Percentiles rank a stretch among this genome's conserved stretches.
Conservation (phyloP, 2,113 vertebrate genomes). For the Cyanocitta stelleri region DNA sequence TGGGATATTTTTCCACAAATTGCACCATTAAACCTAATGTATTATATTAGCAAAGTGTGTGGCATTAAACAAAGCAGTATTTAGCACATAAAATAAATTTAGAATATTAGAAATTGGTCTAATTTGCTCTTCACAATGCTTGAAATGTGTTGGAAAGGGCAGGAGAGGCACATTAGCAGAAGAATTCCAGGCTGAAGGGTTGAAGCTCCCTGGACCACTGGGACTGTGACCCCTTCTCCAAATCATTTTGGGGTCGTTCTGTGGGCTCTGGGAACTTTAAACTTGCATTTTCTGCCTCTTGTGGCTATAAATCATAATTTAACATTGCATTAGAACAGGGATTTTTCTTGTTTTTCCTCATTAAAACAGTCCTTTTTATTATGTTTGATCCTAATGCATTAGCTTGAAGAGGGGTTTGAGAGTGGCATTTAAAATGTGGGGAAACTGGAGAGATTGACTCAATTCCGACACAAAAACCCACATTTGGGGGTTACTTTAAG, state of each 20-base stretch:
- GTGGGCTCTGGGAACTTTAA: background rate
- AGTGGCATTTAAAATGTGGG: background rate
- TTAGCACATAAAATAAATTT: background rate
- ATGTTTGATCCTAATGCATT: background rate
- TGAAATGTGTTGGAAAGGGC: background rate
- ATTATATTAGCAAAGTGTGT: background rate
- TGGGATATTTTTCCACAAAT: background rate
- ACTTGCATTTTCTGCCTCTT: background rate
- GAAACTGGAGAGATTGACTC: background rate
- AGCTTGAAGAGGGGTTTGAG: background rate
- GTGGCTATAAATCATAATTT: background rate
- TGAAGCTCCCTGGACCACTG: background rate
- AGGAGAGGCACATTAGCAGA: background rate
- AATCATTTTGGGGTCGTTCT: background rate
- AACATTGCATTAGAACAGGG: background rate
- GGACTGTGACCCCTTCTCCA: background rate
- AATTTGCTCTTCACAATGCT: background rate
- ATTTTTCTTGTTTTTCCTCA: background rate
- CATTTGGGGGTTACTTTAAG: background rate
- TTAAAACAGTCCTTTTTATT: background rate
- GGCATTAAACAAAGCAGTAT: background rate
- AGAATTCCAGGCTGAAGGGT: background rate
- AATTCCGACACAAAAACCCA: rapidly evolving
- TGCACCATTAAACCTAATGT: background rate
- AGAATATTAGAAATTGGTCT: background rate